These are phyloP conservation scores for Apocrypta bakeri DNA, from an alignment of 1,140 invertebrate species.

Conservation along the genomic window DNA sequence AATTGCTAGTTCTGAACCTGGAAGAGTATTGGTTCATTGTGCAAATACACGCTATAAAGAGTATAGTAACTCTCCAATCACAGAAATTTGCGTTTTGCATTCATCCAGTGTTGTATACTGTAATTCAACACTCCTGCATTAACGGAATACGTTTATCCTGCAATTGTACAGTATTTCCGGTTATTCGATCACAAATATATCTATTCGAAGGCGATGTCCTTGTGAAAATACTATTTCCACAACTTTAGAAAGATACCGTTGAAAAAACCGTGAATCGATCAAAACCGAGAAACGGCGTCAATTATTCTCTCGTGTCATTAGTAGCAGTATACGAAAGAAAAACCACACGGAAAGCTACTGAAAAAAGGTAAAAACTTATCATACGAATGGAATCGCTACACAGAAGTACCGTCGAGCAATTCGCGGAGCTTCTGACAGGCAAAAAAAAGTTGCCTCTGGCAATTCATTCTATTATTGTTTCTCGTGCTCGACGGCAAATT, in stretches of 20 bases:
- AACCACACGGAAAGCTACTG: neutral
- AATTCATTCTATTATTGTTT: conserved; percentile 6
- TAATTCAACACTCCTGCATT: no score
- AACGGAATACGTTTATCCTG: no score
- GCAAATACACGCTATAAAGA: neutral
- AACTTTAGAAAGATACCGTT: no score
- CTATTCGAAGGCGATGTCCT: no score
- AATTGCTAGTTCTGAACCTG: neutral
- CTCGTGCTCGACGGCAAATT: neutral
- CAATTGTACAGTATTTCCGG: no score
- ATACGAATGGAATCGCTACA: neutral
- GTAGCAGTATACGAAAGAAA: neutral
- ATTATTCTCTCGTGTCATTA: neutral
- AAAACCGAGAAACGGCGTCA: neutral
- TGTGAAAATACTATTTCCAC: no score
- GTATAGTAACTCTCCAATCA: neutral
- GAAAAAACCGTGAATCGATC: no score
- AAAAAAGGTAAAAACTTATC: neutral
- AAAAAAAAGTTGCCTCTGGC: neutral
- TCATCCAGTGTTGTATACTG: neutral
- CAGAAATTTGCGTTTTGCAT: neutral
- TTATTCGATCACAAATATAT: no score
- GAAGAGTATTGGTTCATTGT: neutral
- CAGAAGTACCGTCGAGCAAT: neutral
- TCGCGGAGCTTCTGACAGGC: neutral